Conservation (phyloP, 1,140 invertebrate species). For the Drosophila pachea region DNA sequence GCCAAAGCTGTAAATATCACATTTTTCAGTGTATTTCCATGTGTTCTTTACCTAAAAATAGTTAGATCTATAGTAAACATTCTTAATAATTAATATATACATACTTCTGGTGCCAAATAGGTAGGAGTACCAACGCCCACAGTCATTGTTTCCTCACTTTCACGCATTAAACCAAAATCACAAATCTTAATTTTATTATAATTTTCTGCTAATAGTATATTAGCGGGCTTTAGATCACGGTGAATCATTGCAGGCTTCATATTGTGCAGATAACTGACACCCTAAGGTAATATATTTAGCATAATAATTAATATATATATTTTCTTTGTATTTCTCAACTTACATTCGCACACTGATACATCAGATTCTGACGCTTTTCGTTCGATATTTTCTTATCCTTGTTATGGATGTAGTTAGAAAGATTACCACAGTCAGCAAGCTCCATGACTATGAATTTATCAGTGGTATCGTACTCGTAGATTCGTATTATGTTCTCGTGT, state of each 20-base stretch:
- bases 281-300: conserved; percentile 16
- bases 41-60: not conserved
- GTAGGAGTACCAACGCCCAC: rapidly evolving
- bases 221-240: conserved; percentile 23
- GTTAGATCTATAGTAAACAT: no score
- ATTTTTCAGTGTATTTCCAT: conserved; percentile 24
- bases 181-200: conserved; percentile 5
- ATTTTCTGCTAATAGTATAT: not conserved
- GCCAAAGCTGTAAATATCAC: conserved; percentile 49
- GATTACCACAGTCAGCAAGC: conserved; percentile 6
- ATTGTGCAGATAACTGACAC: conserved; percentile 23
- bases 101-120: conserved; percentile 29
- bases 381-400: not conserved
- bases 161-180: conserved; percentile 3
- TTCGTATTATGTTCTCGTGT: conserved; percentile 16
- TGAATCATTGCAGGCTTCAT: conserved; percentile 25
- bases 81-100: not conserved
- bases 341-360: conserved; percentile 19
- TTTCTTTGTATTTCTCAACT: no score
- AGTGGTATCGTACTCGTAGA: not conserved
- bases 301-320: no score
- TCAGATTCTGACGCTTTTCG: not conserved
- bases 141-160: not conserved
- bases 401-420: not conserved
- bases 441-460: conserved; percentile 6